Conservation (phyloP, 1,140 invertebrate species). For the Coelopa frigida region DNA sequence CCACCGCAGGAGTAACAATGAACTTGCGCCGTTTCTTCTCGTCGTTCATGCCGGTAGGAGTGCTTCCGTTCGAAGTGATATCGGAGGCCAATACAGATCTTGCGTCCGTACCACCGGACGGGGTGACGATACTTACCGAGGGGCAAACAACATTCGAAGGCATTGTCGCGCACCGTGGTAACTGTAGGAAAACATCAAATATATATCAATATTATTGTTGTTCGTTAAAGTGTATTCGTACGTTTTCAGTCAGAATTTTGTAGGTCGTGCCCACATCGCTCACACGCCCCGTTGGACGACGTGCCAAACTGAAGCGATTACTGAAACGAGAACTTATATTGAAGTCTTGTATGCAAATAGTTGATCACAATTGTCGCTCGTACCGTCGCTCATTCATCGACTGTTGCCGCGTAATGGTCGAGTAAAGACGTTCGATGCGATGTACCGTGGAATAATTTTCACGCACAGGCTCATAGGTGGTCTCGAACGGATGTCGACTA, state of each 20-base stretch:
- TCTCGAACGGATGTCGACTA: slow-evolving; percentile 23
- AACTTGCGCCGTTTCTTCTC: slow-evolving; percentile 12
- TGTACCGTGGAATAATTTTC: slow-evolving; percentile 27
- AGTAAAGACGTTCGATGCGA: slow-evolving; percentile 30
- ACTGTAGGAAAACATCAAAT: slow-evolving; percentile 11
- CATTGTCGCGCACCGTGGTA: slow-evolving; percentile 31
- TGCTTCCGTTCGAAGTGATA: slow-evolving; percentile 5
- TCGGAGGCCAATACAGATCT: slow-evolving; percentile 8
- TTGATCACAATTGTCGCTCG: not conserved
- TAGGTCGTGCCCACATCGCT: slow-evolving; percentile 18
- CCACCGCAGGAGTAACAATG: slow-evolving; percentile 24
- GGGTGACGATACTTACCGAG: slow-evolving; percentile 5
- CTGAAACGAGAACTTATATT: slow-evolving; percentile 9
- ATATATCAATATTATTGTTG: not conserved
- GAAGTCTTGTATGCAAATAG: not conserved
- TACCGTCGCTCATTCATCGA: slow-evolving; percentile 10
- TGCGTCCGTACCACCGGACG: not conserved
- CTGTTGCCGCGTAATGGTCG: slow-evolving; percentile 16
- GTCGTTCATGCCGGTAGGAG: slow-evolving; percentile 5
- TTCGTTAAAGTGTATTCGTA: not conserved
- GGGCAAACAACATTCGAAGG: slow-evolving; percentile 14
- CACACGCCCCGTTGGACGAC: slow-evolving; percentile 12
- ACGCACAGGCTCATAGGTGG: slow-evolving; percentile 4
- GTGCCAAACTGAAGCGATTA: slow-evolving; percentile 17
- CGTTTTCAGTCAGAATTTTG: slow-evolving; percentile 10